Evolutionary conservation across 2,888 invertebrate genomes (phyloP), one percentile per base, ranked within the genome.

Genomic region (Mythimna vitellina): DNA sequence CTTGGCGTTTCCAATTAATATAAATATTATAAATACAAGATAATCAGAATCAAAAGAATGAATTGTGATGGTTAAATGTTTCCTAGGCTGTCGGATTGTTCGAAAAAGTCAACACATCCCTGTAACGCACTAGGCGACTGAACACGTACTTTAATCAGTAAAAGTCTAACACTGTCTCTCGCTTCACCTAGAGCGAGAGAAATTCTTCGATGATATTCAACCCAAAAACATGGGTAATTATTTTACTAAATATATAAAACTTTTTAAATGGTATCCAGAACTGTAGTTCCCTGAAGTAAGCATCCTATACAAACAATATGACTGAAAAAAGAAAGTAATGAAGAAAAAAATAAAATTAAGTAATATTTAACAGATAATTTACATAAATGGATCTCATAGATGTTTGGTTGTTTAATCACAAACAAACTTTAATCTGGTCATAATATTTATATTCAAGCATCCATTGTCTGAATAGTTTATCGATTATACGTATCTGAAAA

Each of bases 391-490:
- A 35, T n/a, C 42, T 61, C 5, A 22, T 63, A n/a, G 38, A 10
- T 46, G 22, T 22, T 64, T 25, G 38, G 20, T 57, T 12, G 25
- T 71, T 22, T 14, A 32, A 54, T 42, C 14, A 14, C 6, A 61
- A 54, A 70, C 22, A n/a, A 32, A 17, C n/a, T 22, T 20, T n/a
- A 51, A 58, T 53, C 25, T 53, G 12, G 46, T 25, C 53, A 65
- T 61, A 75, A 65, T 60, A 61, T 75, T 69, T 54, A 10, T 54
- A 75, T 42, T 68, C 70, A 29, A 32, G 22, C 56, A 8, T 56
- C 56, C 61, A 57, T 73, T 75, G 54, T 65, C 46, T 32, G 56
- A 25, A 75, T 70, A 49, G 25, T 49, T 56, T 32, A 76, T 76
- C 65, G 76, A 76, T 76, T 58, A 63, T 32, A 49, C 25, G 25